Percentiles rank a stretch among this genome's conserved stretches.
These are phyloP conservation scores for Tetragonula carbonaria DNA, from an alignment of 2,888 invertebrate genomes.

Conservation along the genomic window DNA sequence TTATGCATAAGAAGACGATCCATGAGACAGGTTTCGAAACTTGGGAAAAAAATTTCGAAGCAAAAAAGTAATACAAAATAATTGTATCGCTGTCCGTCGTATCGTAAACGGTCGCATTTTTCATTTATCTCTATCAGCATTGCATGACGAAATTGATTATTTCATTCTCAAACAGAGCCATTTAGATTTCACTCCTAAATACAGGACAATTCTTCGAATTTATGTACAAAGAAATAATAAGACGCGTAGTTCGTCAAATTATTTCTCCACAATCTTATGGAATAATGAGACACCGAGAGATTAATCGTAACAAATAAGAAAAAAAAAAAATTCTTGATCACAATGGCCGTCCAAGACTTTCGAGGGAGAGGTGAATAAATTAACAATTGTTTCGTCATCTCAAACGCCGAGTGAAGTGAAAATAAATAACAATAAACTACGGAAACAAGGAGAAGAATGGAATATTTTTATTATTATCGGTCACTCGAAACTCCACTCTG, in stretches of 20 bases:
- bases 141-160: not conserved
- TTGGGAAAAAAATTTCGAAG: not conserved
- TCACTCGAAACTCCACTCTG: not conserved
- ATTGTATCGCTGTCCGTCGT: not conserved
- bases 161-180: not conserved
- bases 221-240: not conserved
- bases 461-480: not conserved
- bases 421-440: not conserved
- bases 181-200: not conserved
- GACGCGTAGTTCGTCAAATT: not conserved
- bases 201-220: not conserved
- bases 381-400: no score
- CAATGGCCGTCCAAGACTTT: no score
- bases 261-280: not conserved
- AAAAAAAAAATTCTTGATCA: no score
- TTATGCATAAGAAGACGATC: not conserved
- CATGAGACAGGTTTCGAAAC: not conserved
- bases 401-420: no score
- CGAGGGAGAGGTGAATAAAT: no score
- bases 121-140: not conserved
- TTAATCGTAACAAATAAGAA: not conserved
- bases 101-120: not conserved
- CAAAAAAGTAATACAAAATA: not conserved
- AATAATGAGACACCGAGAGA: fast-evolving
- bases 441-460: no score